Evolutionary conservation across 2,888 invertebrate genomes (phyloP), one percentile per base, ranked within the genome.

Genomic region (Drosophila nigritarsus): DNA sequence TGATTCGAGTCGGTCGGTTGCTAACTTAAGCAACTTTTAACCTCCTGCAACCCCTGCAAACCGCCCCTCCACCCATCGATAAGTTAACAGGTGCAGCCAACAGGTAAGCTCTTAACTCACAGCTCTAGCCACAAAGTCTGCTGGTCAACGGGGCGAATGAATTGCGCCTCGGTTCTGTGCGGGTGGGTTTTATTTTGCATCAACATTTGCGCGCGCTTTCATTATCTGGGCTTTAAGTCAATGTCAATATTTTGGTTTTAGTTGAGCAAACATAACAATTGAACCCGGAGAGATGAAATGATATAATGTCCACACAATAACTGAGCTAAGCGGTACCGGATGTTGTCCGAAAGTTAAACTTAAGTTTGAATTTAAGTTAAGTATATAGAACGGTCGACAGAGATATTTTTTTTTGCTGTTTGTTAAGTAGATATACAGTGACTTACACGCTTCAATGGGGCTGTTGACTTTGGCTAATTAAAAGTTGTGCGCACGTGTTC

Each of bases 401-500:
- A 62, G 68, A 32, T 79, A 9, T 79, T 70, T 73, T 30, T 65
- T 29, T 29, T 56, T 54, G 40, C n/a, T 27, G 32, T 63, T 58
- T 54, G 20, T 69, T 49, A 61, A n/a, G 83, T 74, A 65, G 61
- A 67, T 67, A 45, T 76, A 69, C 8, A 24, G 15, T 36, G n/a
- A 53, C 63, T 49, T 65, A 64, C 75, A 85, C 86, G 83, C 83
- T 70, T 66, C 86, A 76, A 34, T 86, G 80, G 70, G 69, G 64
- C 80, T 84, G 73, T 84, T 84, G 89, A 90, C 90, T 70, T 68
- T 90, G 73, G 78, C 87, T 84, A 84, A 84, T 90, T 84, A 88
- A 88, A 88, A 68, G 63, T 73, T 42, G 64, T 50, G 68, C 87
- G 56, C 89, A 77, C 89, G 81, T 76, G 78, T 71, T 42, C 63